Evolutionary conservation across 2,888 invertebrate genomes (phyloP), one percentile per base, ranked within the genome.

Genomic region (Tipula confusa): DNA sequence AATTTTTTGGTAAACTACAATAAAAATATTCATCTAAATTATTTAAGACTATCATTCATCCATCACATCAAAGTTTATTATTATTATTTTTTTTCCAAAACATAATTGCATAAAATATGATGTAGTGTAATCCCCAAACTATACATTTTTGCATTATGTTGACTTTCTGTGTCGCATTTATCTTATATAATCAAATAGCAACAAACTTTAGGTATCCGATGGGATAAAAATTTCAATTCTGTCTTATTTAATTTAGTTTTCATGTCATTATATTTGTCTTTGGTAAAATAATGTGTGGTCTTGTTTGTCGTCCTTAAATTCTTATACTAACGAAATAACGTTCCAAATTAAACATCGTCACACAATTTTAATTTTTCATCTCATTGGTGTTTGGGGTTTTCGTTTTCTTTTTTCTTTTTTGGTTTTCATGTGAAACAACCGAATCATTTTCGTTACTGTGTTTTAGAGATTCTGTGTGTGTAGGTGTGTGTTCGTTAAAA

Each of bases 101-200:
- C 64, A 64, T 64, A 64, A 64, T 64, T 64, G 64, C 64, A 64
- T 64, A 64, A 64, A 64, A 64, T 24, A 64, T 24, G 64, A 64
- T 64, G n/a, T 43, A 43, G 43, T n/a, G 24, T 64, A 64, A 64
- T 64, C 64, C 64, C 24, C 18, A 24, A 24, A 24, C 18, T 64
- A 24, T 24, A 24, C 9, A 64, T 15, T 18, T 15, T 43, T 9
- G 2, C 24, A 64, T 11, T 24, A 9, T 64, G 24, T 64, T 64
- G 9, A 24, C 64, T 64, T 64, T 11, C 1, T 64, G 64, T 2
- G 9, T 64, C 64, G 24, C 64, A 24, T 64, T 18, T 64, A 64
- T 64, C 7, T 24, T 9, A 64, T 64, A 64, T 9, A 24, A 24
- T 3, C 7, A 18, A 48, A 7, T 24, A 9, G 64, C 3, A 6